These are phyloP conservation scores for Harpagoxenus sublaevis DNA, from an alignment of 2,888 invertebrate species.

Conservation along the genomic window DNA sequence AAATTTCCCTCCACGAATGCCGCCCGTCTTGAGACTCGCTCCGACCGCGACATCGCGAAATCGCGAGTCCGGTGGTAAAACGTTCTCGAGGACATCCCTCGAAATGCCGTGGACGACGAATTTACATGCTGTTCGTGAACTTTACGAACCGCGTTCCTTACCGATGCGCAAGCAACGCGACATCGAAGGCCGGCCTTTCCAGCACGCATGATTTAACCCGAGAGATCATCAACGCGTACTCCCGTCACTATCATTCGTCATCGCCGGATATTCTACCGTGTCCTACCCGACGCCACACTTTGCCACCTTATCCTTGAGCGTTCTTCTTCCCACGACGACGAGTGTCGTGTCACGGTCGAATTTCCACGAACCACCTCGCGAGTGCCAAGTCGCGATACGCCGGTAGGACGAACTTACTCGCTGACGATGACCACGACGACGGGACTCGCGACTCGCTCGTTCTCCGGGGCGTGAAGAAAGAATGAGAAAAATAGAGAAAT, in stretches of 20 bases:
- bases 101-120: neutral
- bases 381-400: conserved; percentile 15
- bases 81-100: neutral
- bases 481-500: conserved; percentile 41
- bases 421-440: conserved; percentile 17
- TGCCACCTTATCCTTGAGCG: conserved; percentile 63
- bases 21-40: conserved; percentile 17
- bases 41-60: neutral
- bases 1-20: conserved; percentile 32
- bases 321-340: conserved; percentile 44
- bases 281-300: conserved; percentile 56
- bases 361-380: conserved; percentile 43
- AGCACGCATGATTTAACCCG: neutral
- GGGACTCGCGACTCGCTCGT: conserved; percentile 48
- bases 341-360: neutral
- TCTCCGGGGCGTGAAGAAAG: conserved; percentile 35
- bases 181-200: neutral
- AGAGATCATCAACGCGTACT: conserved; percentile 6
- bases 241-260: conserved; percentile 28
- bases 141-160: neutral
- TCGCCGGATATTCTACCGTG: conserved; percentile 26
- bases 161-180: conserved; percentile 9
- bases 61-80: neutral
- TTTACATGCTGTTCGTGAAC: neutral
- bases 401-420: conserved; percentile 31